Base-by-base conservation (phyloP, 2,113 vertebrate genomes). In the Crotophaga sulcirostris region DNA sequence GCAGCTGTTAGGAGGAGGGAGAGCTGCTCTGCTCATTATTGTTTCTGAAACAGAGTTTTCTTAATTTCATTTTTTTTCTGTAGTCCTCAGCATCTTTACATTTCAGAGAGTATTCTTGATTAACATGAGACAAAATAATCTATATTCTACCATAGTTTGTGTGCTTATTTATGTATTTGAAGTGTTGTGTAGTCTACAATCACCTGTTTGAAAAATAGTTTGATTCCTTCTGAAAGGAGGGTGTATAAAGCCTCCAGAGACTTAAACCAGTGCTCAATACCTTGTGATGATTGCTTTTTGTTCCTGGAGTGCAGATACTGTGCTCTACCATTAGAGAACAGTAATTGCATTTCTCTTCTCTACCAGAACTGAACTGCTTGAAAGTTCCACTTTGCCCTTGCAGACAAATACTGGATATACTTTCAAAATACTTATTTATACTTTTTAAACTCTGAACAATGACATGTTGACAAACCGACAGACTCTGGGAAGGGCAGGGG, bases 261-360 rank as follows among this genome's bases (percentile, higher is more conserved):
- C 25, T 44, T 63, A 38, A 42, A 47, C 17, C 10, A 10, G 18
- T 72, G 25, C 52, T 55, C 31, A 56, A 78, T 25, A 58, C 28
- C 7, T 0, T 21, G 25, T 42, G 40, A 49, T 0, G 0, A 7
- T 51, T 45, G 44, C 45, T 79, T 67, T 70, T 34, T 62, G 15
- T 59, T 92, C 34, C 29, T 0, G 0, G 63, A 79, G 49, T 55
- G n/a, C 26, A 68, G 34, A 18, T 36, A 13, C 28, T 29, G 10
- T 49, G 19, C 14, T 88, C 28, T 92, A 1, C 40, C 20, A 4
- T 81, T 51, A 58, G 7, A 66, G 36, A 82, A 66, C 11, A 38
- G 34, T 56, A 75, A 7, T 21, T 70, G n/a, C 25, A 14, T 34
- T 82, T 84, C 33, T 45, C 10, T 49, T 76, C 21, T 42, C 24